These are phyloP conservation scores for Cromileptes altivelis DNA, from an alignment of 2,113 vertebrate genomes.

Conservation along the genomic window DNA sequence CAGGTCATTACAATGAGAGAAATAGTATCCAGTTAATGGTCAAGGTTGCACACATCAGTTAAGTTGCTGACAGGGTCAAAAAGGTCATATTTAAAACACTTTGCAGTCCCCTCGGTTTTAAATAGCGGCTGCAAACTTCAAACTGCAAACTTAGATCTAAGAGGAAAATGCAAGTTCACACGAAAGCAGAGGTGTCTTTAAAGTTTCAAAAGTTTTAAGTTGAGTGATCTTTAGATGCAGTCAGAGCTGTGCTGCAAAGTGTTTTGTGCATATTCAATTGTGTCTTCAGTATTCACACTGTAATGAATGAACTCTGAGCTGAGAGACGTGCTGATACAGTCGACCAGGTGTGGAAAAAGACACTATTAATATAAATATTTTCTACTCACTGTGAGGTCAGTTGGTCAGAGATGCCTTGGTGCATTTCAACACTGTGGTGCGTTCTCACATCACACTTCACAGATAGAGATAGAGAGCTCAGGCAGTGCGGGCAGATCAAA, in stretches of 20 bases:
- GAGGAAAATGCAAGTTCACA: too few relatives aligned
- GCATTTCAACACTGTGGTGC: neutral
- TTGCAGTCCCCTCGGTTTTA: neutral
- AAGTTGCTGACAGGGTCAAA: neutral
- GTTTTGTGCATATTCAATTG: too few relatives aligned
- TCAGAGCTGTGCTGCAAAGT: too few relatives aligned
- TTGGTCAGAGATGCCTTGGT: neutral
- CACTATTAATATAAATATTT: neutral
- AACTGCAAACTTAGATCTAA: too few relatives aligned
- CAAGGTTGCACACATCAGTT: neutral
- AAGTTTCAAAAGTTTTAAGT: too few relatives aligned
- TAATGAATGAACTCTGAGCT: neutral
- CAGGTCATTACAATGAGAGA: neutral
- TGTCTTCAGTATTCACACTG: too few relatives aligned
- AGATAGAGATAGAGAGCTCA: conserved; percentile 27
- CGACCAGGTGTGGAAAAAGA: too few relatives aligned
- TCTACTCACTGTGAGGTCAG: neutral
- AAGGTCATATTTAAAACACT: neutral
- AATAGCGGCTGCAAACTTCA: too few relatives aligned
- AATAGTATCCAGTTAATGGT: neutral
- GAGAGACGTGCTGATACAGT: neutral
- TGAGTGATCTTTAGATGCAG: too few relatives aligned
- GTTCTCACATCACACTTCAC: neutral
- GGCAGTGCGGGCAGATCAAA: neutral
- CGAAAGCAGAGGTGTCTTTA: too few relatives aligned